Base-by-base conservation (phyloP, 2,888 invertebrate genomes). In the Notocelia uddmanniana region DNA sequence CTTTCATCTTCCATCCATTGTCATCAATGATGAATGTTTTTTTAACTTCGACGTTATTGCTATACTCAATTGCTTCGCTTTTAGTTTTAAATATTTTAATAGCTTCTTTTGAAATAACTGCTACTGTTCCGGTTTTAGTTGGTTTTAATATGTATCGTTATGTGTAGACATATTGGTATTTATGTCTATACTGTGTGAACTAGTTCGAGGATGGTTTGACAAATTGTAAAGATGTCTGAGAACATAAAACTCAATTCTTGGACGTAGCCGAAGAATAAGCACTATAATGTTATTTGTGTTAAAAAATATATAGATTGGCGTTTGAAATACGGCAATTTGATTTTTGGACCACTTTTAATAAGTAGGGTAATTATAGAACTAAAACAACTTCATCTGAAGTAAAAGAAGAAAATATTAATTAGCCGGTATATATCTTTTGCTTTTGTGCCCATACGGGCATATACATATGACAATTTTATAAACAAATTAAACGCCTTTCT, bases 21-120 rank as follows among this genome's bases (percentile, higher is more conserved):
- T 72, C 72, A 62, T 62, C 72, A 68, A 48, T 72, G 72, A 72
- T 50, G 68, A 68, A 72, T 72, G 72, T 50, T 72, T 67, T 62
- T 62, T 57, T 37, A 68, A 54, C 66, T 66, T 59, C 50, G 70
- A 68, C 69, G 69, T 67, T 71, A 72, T 68, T 68, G 57, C 67
- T 45, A 67, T 58, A 52, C 55, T 62, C 62, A 72, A 62, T 67
- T 54, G 31, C 45, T 58, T 59, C 60, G 72, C 72, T 72, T 72
- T 62, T 62, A 72, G 62, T 72, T 72, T 68, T 50, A 72, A 72
- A 68, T 72, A 68, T 72, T 59, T 50, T 71, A 67, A 67, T 60
- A 60, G 66, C 45, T 37, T 67, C 71, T 67, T 67, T 71, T 54
- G 45, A 71, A 71, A 67, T 60, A 45, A 71, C 41, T 60, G 60